Base-by-base conservation (phyloP, 2,113 vertebrate species). In the Rhinichthys klamathensis region DNA sequence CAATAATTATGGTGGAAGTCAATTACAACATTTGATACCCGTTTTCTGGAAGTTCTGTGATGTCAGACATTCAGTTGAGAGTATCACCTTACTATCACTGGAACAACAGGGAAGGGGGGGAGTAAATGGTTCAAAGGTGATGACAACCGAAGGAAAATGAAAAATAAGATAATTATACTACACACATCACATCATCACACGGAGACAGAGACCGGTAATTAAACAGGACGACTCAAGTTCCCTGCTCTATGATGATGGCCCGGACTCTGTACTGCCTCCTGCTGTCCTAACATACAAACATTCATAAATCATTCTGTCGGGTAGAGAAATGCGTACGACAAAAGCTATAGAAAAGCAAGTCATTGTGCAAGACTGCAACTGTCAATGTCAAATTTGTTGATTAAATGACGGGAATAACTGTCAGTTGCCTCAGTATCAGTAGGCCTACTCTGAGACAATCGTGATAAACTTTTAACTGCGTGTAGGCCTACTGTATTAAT, bases 81-180 rank as follows among this genome's bases (percentile, higher is more conserved):
- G 4, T 44, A 10, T 44, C 13, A 18, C 38, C 8, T 30, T 80
- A 21, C 58, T 30, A n/a, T 60, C 15, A 8, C 76, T 61, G 56
- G 23, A 79, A 41, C 27, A 79, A 9, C 32, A 25, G 16, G 23
- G 1, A 61, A 25, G 3, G 0, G 23, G 0, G 23, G 18, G 46
- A 56, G 4, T 38, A 60, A 63, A 63, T 80, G 35, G 77, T 63
- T 80, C n/a, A 63, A 61, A 63, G 12, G 70, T 44, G 70, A 27
- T 63, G 58, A 63, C 58, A 63, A 63, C 13, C 13, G 38, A 7
- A 41, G 11, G 13, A 23, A 60, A 60, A 27, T 18, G 11, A 6
- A 35, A 60, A 60, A 27, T 18, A 61, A 61, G 12, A 49, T 21
- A 41, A 41, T 41, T 41, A 41, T 16, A 16, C 23, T 6, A 49